Percentiles rank a stretch among this genome's conserved stretches.
These are phyloP conservation scores for Myiozetetes cayanensis DNA, from an alignment of 2,113 vertebrate species.

Conservation along the genomic window DNA sequence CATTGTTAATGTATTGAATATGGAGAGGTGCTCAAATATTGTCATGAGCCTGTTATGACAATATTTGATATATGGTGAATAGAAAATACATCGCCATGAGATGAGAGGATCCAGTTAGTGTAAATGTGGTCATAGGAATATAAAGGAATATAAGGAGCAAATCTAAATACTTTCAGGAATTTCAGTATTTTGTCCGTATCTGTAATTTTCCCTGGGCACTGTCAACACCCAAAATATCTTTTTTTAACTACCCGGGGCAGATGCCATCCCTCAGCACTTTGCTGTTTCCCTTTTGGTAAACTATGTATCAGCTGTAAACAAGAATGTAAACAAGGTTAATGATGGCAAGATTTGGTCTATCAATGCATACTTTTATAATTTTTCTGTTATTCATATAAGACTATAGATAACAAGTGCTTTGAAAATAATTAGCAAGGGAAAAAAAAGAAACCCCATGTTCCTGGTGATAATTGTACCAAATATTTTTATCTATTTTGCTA, in stretches of 20 bases:
- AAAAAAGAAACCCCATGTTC: not conserved
- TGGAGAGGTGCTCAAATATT: not conserved
- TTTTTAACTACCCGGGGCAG: not conserved
- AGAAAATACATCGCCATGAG: not conserved
- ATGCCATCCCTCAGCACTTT: not conserved
- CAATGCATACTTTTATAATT: accelerated
- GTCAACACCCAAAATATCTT: accelerated
- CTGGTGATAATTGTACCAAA: accelerated
- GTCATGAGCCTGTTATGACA: not conserved
- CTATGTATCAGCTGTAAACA: not conserved
- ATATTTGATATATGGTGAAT: not conserved
- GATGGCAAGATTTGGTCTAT: not conserved
- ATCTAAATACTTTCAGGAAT: not conserved
- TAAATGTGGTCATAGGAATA: not conserved
- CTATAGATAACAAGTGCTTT: not conserved
- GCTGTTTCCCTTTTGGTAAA: not conserved
- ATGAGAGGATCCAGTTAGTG: not conserved
- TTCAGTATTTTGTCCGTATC: not conserved
- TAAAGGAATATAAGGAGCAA: not conserved
- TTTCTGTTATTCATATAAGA: not conserved
- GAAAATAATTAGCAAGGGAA: not conserved
- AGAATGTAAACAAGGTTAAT: not conserved
- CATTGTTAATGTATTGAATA: not conserved
- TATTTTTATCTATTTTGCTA: not conserved
- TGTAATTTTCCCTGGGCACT: not conserved